phyloP scores from a whole-genome alignment of 2,888 invertebrate species.

The Diachrysia chrysitis region DNA sequence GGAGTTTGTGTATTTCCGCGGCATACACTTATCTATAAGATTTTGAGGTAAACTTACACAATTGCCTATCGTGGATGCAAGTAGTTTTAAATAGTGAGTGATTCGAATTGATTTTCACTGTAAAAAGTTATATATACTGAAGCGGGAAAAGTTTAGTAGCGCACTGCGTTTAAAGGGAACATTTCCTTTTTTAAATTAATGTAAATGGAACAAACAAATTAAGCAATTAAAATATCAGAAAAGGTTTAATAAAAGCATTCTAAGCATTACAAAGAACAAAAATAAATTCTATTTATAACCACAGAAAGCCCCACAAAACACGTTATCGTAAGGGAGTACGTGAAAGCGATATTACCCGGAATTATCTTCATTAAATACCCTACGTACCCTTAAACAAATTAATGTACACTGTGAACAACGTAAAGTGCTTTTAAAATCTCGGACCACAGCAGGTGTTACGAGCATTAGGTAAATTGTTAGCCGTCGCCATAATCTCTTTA shows the following conservation, averaged over 20 bases:
- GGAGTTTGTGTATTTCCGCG: slow-evolving; percentile 70
- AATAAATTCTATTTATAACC: slow-evolving; percentile 41
- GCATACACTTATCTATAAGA: slow-evolving; percentile 46
- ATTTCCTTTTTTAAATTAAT: background rate
- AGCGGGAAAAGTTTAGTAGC: slow-evolving; percentile 9
- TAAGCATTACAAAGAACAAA: slow-evolving; percentile 24
- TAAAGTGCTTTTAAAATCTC: slow-evolving; percentile 66
- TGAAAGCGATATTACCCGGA: slow-evolving; percentile 55
- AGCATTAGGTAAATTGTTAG: slow-evolving; percentile 64
- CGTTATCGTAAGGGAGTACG: slow-evolving; percentile 55
- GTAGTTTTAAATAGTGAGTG: slow-evolving; percentile 17
- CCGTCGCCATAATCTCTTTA: slow-evolving; percentile 74
- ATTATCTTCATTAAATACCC: slow-evolving; percentile 63
- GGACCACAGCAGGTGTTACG: slow-evolving; percentile 61
- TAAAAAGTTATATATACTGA: background rate
- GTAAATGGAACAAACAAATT: background rate
- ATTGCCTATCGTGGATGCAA: slow-evolving; percentile 27
- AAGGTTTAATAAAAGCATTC: slow-evolving; percentile 34
- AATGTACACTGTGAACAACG: slow-evolving; percentile 60
- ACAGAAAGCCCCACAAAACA: slow-evolving; percentile 44
- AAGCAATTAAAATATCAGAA: slow-evolving; percentile 15
- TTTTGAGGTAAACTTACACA: slow-evolving; percentile 45
- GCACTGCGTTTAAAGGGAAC: background rate
- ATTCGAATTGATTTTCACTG: background rate
- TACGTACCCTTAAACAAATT: slow-evolving; percentile 63